Evolutionary conservation across 2,888 invertebrate genomes (phyloP).

Genomic region (Linyphia triangularis): DNA sequence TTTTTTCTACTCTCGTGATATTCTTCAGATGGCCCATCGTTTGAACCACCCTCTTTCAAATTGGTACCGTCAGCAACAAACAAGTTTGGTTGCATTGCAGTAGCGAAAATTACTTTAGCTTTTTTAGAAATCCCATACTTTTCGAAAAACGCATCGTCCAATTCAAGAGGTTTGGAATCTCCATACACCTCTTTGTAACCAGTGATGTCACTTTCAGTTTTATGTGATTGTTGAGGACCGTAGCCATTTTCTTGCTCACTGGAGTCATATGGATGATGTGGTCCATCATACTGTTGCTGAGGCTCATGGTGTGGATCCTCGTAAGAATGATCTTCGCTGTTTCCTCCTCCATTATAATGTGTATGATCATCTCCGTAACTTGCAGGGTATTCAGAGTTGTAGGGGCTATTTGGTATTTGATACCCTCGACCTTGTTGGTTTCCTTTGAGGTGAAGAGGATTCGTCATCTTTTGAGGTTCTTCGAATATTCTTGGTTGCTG

Average conservation of each 20-base stretch:
- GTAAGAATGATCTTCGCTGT: background rate
- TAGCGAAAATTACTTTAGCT: slow-evolving; percentile 61
- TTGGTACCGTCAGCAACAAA: slow-evolving; percentile 59
- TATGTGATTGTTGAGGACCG: background rate
- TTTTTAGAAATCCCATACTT: slow-evolving; percentile 63
- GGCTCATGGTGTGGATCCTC: background rate
- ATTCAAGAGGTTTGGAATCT: slow-evolving; percentile 30
- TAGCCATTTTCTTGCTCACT: background rate
- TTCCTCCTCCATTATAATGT: background rate
- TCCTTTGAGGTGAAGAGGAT: slow-evolving; percentile 4
- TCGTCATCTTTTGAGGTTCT: slow-evolving; percentile 15
- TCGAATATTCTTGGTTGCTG: slow-evolving; percentile 10
- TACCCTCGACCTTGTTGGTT: background rate
- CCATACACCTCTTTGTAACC: slow-evolving; percentile 43
- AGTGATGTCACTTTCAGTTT: slow-evolving; percentile 24
- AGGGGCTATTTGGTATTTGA: slow-evolving; percentile 48
- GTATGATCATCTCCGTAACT: slow-evolving; percentile 27
- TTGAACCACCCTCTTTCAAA: slow-evolving; percentile 17
- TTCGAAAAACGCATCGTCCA: slow-evolving; percentile 60
- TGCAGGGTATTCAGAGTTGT: slow-evolving; percentile 55
- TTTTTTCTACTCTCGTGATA: background rate
- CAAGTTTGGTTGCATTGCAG: slow-evolving; percentile 30
- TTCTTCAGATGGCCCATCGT: background rate
- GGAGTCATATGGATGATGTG: background rate
- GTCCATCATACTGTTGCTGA: background rate